Base-by-base conservation (phyloP, 1,140 invertebrate genomes). In the Palaemon carinicauda region DNA sequence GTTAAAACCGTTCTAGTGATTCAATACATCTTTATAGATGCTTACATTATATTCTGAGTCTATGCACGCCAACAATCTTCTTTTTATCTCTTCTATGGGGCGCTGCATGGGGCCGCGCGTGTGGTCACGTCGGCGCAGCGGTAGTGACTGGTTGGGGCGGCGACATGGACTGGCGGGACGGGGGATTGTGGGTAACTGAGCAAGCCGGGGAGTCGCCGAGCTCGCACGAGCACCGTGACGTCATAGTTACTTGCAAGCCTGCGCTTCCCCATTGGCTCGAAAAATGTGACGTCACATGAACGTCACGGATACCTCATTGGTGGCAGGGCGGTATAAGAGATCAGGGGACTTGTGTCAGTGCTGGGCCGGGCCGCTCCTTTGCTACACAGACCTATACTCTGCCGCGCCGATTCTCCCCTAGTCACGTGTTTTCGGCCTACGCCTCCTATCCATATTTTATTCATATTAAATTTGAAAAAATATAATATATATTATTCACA, bases 141-240 rank as follows among this genome's bases (percentile, higher is more conserved):
- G 81, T 89, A 87, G 79, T 89, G 81, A 89, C 89, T 89, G 89
- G 87, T 53, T 87, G 89, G 89, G 87, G 89, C 87, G 89, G 89
- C 89, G 89, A 89, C 89, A 89, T 89, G 89, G 89, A 89, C 89
- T 89, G 89, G 89, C 89, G 87, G 89, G 89, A 86, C 81, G 86
- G 82, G 89, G 89, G 82, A 89, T 87, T 89, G 87, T 88, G 89
- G 86, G 89, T 89, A 88, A 89, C 89, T 89, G 87, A 89, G 80
- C 85, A 83, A 82, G 81, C 83, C 87, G 83, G 89, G 82, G 87
- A 84, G 86, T 31, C 80, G 87, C 87, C 82, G 81, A 86, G 82
- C 87, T 83, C 81, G 80, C 87, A 80, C 87, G 82, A 87, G 82
- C 87, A 81, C 80, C 87, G 81, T 86, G 82, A 86, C 81, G 89